phyloP scores from a whole-genome alignment of 2,797 vertebrate species.

The Spinus pinus region DNA sequence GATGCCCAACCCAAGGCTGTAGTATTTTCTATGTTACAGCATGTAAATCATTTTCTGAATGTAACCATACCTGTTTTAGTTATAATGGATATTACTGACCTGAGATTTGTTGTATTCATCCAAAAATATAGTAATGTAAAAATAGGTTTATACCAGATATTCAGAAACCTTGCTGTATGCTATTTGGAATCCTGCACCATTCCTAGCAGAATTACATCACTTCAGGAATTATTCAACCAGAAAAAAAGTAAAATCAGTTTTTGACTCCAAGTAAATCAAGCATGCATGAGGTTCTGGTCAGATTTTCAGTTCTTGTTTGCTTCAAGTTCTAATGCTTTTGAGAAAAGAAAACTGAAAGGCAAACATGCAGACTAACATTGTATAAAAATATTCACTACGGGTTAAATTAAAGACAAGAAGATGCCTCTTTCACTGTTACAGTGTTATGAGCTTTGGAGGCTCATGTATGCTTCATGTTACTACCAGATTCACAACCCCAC shows the following conservation, averaged over 20 bases:
- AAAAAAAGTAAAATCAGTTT: conserved; percentile 27
- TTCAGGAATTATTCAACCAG: neutral
- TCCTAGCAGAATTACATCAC: neutral
- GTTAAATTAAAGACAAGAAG: neutral
- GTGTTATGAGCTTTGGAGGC: neutral
- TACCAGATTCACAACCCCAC: neutral
- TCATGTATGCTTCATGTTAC: neutral
- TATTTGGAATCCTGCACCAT: neutral
- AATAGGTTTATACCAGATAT: neutral
- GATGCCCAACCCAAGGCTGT: neutral
- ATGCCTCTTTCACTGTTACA: neutral
- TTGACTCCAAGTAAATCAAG: conserved; percentile 16
- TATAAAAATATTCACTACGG: neutral
- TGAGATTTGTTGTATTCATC: neutral
- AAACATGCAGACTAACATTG: neutral
- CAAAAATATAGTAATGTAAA: neutral
- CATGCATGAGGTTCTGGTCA: neutral
- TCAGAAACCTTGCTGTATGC: neutral
- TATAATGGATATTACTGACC: neutral
- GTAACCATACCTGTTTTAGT: neutral
- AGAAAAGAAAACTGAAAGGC: neutral
- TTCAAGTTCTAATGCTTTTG: neutral
- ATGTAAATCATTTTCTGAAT: neutral
- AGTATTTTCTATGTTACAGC: neutral
- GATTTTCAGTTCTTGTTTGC: conserved; percentile 8